Conservation (phyloP, 2,888 invertebrate species). For the Margaritifera margaritifera region DNA sequence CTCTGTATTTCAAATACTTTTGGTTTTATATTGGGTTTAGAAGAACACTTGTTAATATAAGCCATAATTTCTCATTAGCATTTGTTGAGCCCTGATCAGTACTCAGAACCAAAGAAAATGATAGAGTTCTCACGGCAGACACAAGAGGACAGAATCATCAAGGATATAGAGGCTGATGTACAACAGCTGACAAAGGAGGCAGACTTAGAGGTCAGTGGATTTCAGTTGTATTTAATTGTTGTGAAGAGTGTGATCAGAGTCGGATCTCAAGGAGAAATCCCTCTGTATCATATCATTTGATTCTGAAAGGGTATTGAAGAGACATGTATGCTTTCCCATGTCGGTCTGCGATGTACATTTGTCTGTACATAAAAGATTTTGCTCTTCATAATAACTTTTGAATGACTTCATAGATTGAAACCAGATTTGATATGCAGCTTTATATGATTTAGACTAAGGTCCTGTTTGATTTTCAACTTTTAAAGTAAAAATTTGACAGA, state of each 20-base stretch:
- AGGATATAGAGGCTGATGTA: constrained; percentile 65
- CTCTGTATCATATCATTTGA: background rate
- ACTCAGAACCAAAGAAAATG: constrained; percentile 70
- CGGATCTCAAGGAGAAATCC: background rate
- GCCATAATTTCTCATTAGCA: constrained; percentile 46
- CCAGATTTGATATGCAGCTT: too few relatives aligned
- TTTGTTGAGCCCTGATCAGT: constrained; percentile 65
- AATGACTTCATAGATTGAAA: too few relatives aligned
- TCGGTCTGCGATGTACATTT: too few relatives aligned
- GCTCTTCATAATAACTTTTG: too few relatives aligned
- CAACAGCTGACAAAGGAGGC: constrained; percentile 66
- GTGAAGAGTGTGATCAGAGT: background rate
- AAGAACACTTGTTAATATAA: too few relatives aligned
- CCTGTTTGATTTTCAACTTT: too few relatives aligned
- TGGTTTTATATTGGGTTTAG: too few relatives aligned
- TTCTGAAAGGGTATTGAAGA: background rate
- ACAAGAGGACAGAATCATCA: constrained; percentile 67
- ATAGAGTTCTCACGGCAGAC: constrained; percentile 69
- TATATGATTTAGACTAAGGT: too few relatives aligned
- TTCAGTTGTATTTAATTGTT: background rate
- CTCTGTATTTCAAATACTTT: too few relatives aligned
- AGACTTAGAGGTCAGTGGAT: constrained; percentile 64
- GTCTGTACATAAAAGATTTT: too few relatives aligned
- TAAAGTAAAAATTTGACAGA: too few relatives aligned
- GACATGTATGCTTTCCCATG: too few relatives aligned